Percentiles rank a stretch among this genome's conserved stretches.
phyloP scores from a whole-genome alignment of 2,113 vertebrate genomes.

The Rhombomys opimus region DNA sequence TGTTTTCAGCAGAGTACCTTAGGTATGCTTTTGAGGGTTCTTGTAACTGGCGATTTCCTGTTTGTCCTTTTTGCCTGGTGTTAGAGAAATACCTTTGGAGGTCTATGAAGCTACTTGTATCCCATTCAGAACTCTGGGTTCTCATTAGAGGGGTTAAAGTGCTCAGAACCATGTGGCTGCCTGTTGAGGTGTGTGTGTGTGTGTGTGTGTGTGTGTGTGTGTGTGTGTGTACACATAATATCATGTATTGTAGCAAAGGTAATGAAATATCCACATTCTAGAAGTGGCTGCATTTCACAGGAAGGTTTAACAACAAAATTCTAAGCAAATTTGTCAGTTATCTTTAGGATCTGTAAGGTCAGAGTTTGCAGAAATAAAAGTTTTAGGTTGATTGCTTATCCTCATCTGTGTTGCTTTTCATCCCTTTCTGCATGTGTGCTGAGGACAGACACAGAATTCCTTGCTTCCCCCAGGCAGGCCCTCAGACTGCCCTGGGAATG shows the following conservation, averaged over 20 bases:
- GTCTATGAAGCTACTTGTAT: neutral
- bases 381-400: neutral
- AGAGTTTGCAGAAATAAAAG: neutral
- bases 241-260: neutral
- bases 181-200: neutral
- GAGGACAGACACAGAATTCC: neutral
- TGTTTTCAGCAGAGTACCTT: neutral
- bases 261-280: neutral
- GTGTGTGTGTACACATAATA: neutral
- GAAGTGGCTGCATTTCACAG: constrained; percentile 16
- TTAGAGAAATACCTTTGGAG: neutral
- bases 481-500: neutral
- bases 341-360: neutral
- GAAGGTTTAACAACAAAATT: constrained; percentile 11
- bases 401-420: neutral
- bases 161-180: neutral
- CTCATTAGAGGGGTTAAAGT: neutral
- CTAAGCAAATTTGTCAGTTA: constrained; percentile 29
- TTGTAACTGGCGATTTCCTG: neutral
- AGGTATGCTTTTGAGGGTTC: neutral
- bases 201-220: too few species aligned
- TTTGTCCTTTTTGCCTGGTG: neutral
- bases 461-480: neutral
- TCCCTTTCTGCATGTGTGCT: neutral
- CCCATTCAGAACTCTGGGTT: neutral